Conservation (phyloP, 2,797 vertebrate genomes). For the Anas acuta region DNA sequence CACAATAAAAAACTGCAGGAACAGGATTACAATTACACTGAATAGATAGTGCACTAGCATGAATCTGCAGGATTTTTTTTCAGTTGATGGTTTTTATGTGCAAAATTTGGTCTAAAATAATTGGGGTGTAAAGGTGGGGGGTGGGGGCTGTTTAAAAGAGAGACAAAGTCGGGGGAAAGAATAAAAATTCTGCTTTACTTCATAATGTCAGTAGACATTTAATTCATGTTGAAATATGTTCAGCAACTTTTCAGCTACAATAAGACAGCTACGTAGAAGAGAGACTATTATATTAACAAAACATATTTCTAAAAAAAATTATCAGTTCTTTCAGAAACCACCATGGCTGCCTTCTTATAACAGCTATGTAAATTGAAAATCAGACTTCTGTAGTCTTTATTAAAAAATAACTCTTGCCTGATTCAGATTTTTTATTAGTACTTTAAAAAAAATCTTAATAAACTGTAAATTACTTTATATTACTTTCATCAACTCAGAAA, state of each 20-base stretch:
- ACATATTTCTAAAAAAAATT: not conserved
- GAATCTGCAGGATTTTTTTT: not conserved
- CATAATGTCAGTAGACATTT: not conserved
- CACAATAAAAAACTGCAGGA: not conserved
- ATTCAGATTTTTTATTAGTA: not conserved
- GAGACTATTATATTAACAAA: not conserved
- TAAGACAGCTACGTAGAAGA: not conserved
- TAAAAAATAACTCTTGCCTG: not conserved
- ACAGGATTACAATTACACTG: not conserved
- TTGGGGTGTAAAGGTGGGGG: not conserved
- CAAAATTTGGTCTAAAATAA: not conserved
- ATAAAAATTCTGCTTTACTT: not conserved
- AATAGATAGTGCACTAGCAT: accelerated
- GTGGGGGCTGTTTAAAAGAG: not conserved
- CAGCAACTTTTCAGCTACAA: not conserved
- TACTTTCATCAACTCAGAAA: not conserved
- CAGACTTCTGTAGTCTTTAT: not conserved
- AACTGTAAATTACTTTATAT: not conserved
- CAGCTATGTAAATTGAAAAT: not conserved
- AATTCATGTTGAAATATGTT: not conserved
- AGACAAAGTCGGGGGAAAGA: not conserved
- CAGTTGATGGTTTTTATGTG: not conserved
- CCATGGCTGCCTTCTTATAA: not conserved
- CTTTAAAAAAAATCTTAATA: not conserved
- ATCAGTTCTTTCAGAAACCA: not conserved